Conservation (phyloP, 2,888 invertebrate genomes). For the Conistra vaccinii region DNA sequence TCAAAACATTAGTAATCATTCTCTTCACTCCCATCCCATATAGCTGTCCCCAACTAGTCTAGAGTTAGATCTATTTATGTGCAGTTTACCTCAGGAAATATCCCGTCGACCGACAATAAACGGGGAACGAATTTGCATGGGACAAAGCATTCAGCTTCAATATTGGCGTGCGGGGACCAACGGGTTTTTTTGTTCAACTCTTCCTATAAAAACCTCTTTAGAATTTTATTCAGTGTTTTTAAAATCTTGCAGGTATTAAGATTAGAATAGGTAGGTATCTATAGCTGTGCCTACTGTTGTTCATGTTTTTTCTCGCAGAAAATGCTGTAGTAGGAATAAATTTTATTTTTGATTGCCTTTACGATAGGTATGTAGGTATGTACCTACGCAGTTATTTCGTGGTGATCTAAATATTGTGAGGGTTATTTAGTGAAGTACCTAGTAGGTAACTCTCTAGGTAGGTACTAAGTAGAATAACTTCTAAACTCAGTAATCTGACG, state of each 20-base stretch:
- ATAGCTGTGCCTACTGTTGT: background rate
- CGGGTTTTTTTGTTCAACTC: slow-evolving; percentile 54
- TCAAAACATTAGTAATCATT: slow-evolving; percentile 4
- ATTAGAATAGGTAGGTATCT: background rate
- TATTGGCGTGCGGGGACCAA: slow-evolving; percentile 76
- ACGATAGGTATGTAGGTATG: no score
- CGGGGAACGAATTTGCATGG: slow-evolving; percentile 83
- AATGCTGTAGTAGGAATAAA: background rate
- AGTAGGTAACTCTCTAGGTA: background rate
- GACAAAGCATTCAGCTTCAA: slow-evolving; percentile 81
- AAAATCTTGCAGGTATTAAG: background rate
- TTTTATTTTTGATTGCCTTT: background rate
- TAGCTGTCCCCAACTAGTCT: slow-evolving; percentile 7
- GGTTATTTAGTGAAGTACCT: background rate
- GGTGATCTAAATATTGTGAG: no score
- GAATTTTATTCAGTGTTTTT: slow-evolving; percentile 42
- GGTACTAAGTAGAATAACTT: background rate
- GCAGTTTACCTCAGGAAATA: slow-evolving; percentile 72
- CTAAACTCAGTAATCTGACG: background rate
- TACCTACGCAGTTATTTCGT: no score
- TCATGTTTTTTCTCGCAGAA: background rate
- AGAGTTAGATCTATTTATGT: slow-evolving; percentile 59
- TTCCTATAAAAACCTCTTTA: slow-evolving; percentile 36
- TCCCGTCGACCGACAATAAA: slow-evolving; percentile 78
- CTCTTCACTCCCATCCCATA: background rate